phyloP scores from a whole-genome alignment of 2,888 invertebrate genomes.

The Clanis bilineata region DNA sequence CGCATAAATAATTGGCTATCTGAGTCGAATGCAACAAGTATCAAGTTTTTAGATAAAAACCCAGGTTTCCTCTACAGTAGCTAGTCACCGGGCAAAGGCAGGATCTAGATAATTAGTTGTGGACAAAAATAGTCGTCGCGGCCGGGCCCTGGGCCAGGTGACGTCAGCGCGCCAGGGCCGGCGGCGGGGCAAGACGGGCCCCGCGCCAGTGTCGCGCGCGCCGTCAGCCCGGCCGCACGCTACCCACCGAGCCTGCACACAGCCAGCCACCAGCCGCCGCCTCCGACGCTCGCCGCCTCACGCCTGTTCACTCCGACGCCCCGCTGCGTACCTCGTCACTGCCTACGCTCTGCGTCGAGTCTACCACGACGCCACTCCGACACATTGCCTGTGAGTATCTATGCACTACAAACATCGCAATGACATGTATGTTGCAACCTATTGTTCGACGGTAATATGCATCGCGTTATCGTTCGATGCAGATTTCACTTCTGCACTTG shows the following conservation, averaged over 20 bases:
- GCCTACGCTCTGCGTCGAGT: conserved; percentile 42
- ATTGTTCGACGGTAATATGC: conserved; percentile 64
- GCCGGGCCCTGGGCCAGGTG: conserved; percentile 81
- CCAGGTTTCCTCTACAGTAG: conserved; percentile 53
- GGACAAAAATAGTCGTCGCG: conserved; percentile 76
- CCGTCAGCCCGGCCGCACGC: conserved; percentile 78
- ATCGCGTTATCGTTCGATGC: conserved; percentile 57
- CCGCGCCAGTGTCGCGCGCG: conserved; percentile 82
- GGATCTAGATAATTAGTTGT: conserved; percentile 79
- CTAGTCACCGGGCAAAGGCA: conserved; percentile 65
- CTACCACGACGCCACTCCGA: conserved; percentile 26
- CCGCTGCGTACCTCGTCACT: conserved; percentile 32
- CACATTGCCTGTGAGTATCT: conserved; percentile 47
- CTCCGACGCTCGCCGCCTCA: conserved; percentile 23
- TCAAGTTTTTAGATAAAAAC: conserved; percentile 47
- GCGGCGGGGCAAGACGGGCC: conserved; percentile 81
- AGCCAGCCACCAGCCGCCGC: conserved; percentile 36
- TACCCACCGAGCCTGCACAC: conserved; percentile 44
- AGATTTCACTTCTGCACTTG: conserved; percentile 68
- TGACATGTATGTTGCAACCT: conserved; percentile 41
- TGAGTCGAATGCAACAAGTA: conserved; percentile 28
- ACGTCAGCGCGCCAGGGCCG: conserved; percentile 78
- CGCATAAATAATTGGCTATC: conserved; percentile 35
- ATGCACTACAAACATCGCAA: conserved; percentile 28
- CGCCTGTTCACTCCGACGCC: conserved; percentile 25